Evolutionary conservation across 2,888 invertebrate genomes (phyloP), one percentile per base, ranked within the genome.

Genomic region (Himalopsyche tibetana): DNA sequence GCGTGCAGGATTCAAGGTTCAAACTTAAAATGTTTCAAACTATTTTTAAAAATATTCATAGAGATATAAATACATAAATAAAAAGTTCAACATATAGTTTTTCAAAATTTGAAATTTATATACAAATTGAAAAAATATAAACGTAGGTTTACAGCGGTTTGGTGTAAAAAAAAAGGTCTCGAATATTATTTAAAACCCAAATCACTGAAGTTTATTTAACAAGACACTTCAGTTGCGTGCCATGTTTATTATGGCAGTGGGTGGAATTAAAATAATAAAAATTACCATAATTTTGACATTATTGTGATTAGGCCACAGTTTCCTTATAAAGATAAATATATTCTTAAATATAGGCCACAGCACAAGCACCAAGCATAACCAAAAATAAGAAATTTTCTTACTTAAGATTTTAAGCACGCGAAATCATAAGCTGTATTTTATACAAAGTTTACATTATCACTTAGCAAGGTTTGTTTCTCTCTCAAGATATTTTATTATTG

Each of bases 231-330:
- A 63, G 63, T 63, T 19, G 63, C 63, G 63, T 63, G 63, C 63
- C 63, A 63, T 63, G 63, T 63, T 63, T 63, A 63, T 63, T 63
- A 63, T 11, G 63, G 28, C 63, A 11, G 63, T 63, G 63, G 63
- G 63, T 63, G 19, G 19, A 63, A 63, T 63, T 63, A 63, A 63
- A 63, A 63, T 63, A 63, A 19, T 63, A 19, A 63, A 63, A 19
- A 63, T 63, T 63, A 63, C 63, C 63, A 63, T 63, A 63, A 63
- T 63, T 63, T 63, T 63, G 63, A 63, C 63, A 63, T 63, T 63
- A 63, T 63, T 63, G 63, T 63, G 63, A 63, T 63, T 63, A 63
- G 63, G 63, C 63, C 63, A 63, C 19, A 63, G 63, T 63, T 63
- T 63, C 19, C 63, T 28, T 19, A 63, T n/a, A 63, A 63, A 63